Base-by-base conservation (phyloP, 2,888 invertebrate genomes). In the Nymphalis c-album region DNA sequence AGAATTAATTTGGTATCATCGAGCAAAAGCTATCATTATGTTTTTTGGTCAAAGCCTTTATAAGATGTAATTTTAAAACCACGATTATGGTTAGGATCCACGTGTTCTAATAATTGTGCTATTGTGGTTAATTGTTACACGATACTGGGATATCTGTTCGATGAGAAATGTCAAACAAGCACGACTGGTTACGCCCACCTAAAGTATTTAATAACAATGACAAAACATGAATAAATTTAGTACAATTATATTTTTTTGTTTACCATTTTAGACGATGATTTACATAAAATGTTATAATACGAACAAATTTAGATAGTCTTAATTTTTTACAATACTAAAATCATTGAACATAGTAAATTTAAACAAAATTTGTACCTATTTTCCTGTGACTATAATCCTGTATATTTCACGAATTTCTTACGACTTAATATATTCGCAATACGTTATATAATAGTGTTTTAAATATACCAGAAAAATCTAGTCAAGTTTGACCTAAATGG, bases 101-200 rank as follows among this genome's bases (percentile, higher is more conserved):
- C 31, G 20, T 66, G 53, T 65, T 60, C 20, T 20, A 55, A 55
- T 48, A 18, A 46, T 35, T 47, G 53, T 58, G 45, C 40, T 46
- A 60, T 45, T 40, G 40, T 40, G 35, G 40, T 57, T 57, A 57
- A 57, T 57, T 20, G 61, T 61, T 50, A 71, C 48, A 8, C 53
- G 58, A 68, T 72, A 71, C 46, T 45, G 50, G 57, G 59, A 65
- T 69, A 67, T 66, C 67, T 22, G 68, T 48, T 60, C 40, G 35
- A 63, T 58, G 61, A 58, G 50, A 64, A 65, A 68, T 53, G 22
- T 60, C 58, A 69, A 60, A 58, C 63, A 67, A 64, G 65, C 60
- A 66, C 58, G 60, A 64, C 64, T 62, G 64, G 69, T 26, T 67
- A 63, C 71, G 67, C 69, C 72, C 71, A 68, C 68, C 55, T 67